Percentiles rank a stretch among this genome's conserved stretches.
These are phyloP conservation scores for Notolabrus celidotus DNA, from an alignment of 2,797 vertebrate species.

Conservation along the genomic window DNA sequence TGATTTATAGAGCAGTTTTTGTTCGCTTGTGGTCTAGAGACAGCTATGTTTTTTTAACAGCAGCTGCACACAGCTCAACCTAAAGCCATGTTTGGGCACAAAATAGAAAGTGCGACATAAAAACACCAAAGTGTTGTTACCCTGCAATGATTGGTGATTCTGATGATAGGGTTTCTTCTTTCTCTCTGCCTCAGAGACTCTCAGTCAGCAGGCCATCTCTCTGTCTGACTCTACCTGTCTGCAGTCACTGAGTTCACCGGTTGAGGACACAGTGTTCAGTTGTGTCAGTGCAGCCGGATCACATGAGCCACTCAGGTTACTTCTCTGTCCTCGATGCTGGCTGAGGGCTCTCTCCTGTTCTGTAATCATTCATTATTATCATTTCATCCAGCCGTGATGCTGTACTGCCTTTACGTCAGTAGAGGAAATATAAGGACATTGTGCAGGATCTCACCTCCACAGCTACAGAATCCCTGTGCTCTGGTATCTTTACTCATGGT, in stretches of 20 bases:
- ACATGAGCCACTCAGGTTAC: constrained; percentile 29
- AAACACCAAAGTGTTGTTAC: too few species aligned
- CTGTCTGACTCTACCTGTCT: background rate
- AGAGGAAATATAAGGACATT: background rate
- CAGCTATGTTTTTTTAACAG: too few species aligned
- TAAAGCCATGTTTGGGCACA: too few species aligned
- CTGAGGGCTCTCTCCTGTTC: background rate
- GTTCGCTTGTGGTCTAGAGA: too few species aligned
- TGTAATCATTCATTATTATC: background rate
- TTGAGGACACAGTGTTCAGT: constrained; percentile 12
- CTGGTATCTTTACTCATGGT: too few species aligned
- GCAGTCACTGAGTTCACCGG: background rate
- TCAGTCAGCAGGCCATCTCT: background rate
- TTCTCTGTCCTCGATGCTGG: background rate
- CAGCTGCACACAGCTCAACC: too few species aligned
- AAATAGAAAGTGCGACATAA: too few species aligned
- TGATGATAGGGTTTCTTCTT: background rate
- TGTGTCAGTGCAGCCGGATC: constrained; percentile 11
- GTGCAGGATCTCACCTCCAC: background rate
- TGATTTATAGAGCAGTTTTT: too few species aligned
- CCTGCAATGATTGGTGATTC: background rate
- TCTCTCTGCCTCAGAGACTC: background rate
- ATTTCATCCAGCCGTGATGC: background rate
- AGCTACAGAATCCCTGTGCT: background rate
- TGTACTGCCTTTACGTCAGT: background rate